A percentile compares a stretch with the other conserved stretches of the same genome.
These are phyloP conservation scores for Machimus atricapillus DNA, from an alignment of 2,888 invertebrate genomes.

Conservation along the genomic window DNA sequence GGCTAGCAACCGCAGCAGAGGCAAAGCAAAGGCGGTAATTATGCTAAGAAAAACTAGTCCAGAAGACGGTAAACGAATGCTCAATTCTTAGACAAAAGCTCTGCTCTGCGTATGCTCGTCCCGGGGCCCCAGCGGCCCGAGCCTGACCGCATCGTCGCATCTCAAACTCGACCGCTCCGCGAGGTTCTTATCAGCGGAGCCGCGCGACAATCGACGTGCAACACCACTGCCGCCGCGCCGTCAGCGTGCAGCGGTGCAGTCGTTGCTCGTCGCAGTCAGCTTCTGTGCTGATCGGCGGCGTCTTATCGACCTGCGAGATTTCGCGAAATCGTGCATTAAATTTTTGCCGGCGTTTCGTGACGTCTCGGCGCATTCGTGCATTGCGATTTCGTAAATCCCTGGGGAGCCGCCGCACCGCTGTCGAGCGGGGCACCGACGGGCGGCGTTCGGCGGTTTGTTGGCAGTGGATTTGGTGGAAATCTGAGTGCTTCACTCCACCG, in stretches of 20 bases:
- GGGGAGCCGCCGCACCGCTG: background rate
- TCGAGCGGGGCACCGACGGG: background rate
- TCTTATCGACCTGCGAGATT: background rate
- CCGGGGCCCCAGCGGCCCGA: background rate
- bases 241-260: background rate
- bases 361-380: slow-evolving; percentile 34
- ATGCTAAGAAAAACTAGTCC: background rate
- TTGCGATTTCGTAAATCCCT: slow-evolving; percentile 23
- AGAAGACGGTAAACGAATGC: background rate
- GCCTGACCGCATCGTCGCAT: background rate
- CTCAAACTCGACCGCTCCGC: background rate
- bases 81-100: background rate
- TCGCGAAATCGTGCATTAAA: slow-evolving; percentile 30
- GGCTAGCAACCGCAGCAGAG: background rate
- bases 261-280: background rate
- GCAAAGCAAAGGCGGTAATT: background rate
- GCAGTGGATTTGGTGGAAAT: background rate
- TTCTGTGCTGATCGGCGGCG: background rate
- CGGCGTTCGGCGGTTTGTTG: background rate
- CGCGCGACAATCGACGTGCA: background rate
- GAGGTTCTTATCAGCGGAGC: background rate
- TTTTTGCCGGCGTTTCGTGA: slow-evolving; percentile 18
- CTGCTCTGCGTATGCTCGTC: background rate
- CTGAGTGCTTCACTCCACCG: background rate
- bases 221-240: background rate